Percentiles rank a stretch among this genome's conserved stretches.
These are phyloP conservation scores for Zaprionus gabonicus DNA, from an alignment of 1,140 invertebrate genomes.

Conservation along the genomic window DNA sequence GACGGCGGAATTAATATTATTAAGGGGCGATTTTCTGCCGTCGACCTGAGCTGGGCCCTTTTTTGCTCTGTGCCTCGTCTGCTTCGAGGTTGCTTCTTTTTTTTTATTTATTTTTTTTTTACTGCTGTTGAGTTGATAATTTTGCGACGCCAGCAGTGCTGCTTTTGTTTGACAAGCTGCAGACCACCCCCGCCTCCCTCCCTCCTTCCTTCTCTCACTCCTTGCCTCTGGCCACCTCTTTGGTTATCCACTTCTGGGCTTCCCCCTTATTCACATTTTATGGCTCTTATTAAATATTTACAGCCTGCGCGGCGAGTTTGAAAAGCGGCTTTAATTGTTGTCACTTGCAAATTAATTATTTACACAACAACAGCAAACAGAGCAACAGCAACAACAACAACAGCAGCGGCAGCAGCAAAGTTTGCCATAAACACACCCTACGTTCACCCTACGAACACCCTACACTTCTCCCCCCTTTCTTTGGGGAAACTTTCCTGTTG, in stretches of 20 bases:
- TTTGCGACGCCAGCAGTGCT: constrained; percentile 57
- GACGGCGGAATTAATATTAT: constrained; percentile 82
- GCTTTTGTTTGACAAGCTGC: constrained; percentile 64
- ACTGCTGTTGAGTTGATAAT: constrained; percentile 67
- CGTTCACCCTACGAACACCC: neutral
- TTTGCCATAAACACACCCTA: neutral
- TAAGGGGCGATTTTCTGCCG: constrained; percentile 70
- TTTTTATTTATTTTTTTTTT: constrained; percentile 30
- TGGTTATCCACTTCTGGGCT: too few relatives aligned
- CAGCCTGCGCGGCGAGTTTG: constrained; percentile 58
- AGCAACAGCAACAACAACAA: neutral
- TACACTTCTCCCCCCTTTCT: neutral
- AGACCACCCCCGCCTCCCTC: neutral
- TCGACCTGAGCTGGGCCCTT: constrained; percentile 48
- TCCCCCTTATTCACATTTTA: constrained; percentile 28
- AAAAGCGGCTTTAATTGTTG: constrained; percentile 80
- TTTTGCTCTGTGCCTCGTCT: constrained; percentile 34
- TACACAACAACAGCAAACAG: constrained; percentile 45
- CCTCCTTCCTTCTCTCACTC: too few relatives aligned
- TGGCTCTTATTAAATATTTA: constrained; percentile 78
- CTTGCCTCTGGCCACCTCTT: too few relatives aligned
- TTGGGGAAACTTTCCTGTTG: neutral
- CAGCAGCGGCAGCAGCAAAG: neutral
- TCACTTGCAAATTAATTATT: constrained; percentile 78
- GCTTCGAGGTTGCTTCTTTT: constrained; percentile 7